These are phyloP conservation scores for Netelia virgata DNA, from an alignment of 2,888 invertebrate genomes.

Conservation along the genomic window DNA sequence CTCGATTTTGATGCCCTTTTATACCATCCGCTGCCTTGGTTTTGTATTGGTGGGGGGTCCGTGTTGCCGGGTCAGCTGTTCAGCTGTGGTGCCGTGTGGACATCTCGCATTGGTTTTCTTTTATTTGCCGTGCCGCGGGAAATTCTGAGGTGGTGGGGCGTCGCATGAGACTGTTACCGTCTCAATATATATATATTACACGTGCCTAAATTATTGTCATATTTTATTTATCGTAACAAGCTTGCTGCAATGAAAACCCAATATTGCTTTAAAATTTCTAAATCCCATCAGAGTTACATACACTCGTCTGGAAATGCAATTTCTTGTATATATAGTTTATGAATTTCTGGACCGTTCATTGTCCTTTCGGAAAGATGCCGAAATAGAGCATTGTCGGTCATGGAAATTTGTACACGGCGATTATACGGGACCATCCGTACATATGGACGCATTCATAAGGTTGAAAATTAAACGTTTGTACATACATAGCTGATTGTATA, in stretches of 20 bases:
- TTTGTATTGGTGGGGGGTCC: too few relatives aligned
- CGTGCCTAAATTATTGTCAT: slow-evolving; percentile 49
- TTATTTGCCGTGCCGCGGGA: too few relatives aligned
- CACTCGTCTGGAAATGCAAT: slow-evolving; percentile 22
- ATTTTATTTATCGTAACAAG: slow-evolving; percentile 67
- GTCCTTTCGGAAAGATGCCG: background rate
- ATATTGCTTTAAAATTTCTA: slow-evolving; percentile 23
- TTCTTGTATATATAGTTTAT: slow-evolving; percentile 3
- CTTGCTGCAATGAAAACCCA: slow-evolving; percentile 81
- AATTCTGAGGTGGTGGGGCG: too few relatives aligned
- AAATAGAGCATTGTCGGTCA: background rate
- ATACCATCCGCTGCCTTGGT: too few relatives aligned
- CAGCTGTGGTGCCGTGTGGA: too few relatives aligned
- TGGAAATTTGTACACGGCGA: background rate
- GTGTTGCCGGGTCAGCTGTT: too few relatives aligned
- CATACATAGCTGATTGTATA: slow-evolving; percentile 41
- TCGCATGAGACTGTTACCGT: too few relatives aligned
- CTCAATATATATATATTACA: slow-evolving; percentile 8
- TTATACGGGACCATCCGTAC: slow-evolving; percentile 14
- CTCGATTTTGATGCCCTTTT: too few relatives aligned
- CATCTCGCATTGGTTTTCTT: too few relatives aligned
- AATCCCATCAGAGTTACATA: background rate
- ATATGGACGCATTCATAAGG: slow-evolving; percentile 77
- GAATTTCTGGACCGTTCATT: slow-evolving; percentile 32
- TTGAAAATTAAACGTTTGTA: slow-evolving; percentile 70